Evolutionary conservation across 2,113 vertebrate genomes (phyloP).

Genomic region (Ginglymostoma cirratum): DNA sequence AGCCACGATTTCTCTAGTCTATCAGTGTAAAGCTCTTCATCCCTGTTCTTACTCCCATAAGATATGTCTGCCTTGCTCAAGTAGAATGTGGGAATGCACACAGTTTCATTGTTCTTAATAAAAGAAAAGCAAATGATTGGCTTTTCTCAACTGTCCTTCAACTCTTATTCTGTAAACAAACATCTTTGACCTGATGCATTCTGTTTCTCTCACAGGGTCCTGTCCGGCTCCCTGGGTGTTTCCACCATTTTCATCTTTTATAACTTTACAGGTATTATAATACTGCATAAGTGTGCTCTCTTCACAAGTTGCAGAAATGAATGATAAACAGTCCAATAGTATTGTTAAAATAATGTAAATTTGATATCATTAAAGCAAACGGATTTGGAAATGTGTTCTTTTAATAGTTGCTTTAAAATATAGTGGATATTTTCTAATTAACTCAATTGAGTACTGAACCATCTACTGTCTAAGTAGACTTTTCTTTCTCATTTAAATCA

Average conservation of each 20-base stretch:
- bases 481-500: background rate
- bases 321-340: background rate
- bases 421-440: background rate
- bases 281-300: background rate
- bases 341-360: background rate
- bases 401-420: background rate
- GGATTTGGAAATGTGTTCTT: background rate
- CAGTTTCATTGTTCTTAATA: background rate
- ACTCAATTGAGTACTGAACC: background rate
- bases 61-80: background rate
- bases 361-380: background rate
- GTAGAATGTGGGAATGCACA: background rate
- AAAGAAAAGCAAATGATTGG: background rate
- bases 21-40: no score
- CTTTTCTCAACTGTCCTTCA: no score
- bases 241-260: background rate
- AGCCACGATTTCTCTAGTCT: no score
- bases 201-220: background rate
- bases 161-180: background rate
- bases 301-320: background rate
- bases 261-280: background rate
- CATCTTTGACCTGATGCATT: background rate
- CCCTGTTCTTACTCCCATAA: background rate
- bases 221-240: background rate
- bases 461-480: background rate